phyloP scores from a whole-genome alignment of 2,113 vertebrate species.

The Muscicapa adusta region DNA sequence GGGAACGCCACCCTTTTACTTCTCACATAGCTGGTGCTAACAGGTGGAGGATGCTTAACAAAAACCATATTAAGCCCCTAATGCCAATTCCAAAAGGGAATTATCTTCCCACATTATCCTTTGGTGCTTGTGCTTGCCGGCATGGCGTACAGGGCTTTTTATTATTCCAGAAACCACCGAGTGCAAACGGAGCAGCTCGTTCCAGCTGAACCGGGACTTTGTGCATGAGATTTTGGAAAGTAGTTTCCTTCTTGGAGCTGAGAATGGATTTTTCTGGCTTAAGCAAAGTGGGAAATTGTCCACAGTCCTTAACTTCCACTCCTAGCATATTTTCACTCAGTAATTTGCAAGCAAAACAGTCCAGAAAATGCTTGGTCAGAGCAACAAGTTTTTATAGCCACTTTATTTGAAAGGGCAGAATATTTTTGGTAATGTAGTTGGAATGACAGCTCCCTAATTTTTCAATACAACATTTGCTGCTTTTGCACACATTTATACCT shows the following conservation, averaged over 20 bases:
- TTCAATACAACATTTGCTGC: neutral
- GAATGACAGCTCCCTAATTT: neutral
- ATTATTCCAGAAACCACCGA: neutral
- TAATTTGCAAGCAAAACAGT: constrained; percentile 32
- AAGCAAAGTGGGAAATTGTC: constrained; percentile 16
- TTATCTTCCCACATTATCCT: neutral
- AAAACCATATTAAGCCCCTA: neutral
- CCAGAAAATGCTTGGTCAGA: neutral
- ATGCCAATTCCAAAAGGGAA: neutral
- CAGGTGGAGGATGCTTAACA: neutral
- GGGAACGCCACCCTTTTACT: neutral
- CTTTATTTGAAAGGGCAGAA: constrained; percentile 12
- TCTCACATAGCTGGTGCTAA: neutral
- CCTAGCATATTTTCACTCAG: constrained; percentile 23
- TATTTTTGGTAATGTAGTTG: constrained; percentile 4
- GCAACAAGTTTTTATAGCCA: neutral
- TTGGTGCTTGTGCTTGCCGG: neutral
- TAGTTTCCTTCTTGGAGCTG: constrained; percentile 43
- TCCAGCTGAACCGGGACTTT: constrained; percentile 39
- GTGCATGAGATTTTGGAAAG: constrained; percentile 48
- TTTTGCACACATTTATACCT: neutral
- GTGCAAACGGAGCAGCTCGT: neutral
- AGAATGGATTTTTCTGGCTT: constrained; percentile 38
- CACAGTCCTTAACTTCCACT: constrained; percentile 25
- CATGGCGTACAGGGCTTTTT: neutral